Percentiles rank a stretch among this genome's conserved stretches.
Conservation (phyloP, 2,888 invertebrate species). For the Nomada fucata region DNA sequence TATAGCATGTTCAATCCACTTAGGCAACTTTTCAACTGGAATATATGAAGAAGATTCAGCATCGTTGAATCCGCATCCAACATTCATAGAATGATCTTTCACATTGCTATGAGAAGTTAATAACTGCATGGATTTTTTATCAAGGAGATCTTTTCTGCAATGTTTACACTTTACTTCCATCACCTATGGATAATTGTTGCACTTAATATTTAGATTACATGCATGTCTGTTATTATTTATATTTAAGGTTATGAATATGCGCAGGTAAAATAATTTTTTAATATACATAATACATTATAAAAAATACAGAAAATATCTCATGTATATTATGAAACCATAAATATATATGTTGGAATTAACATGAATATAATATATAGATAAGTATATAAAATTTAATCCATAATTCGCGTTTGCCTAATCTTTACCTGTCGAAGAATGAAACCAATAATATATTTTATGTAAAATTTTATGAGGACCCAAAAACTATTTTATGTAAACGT, state of each 20-base stretch:
- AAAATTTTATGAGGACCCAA: not conserved
- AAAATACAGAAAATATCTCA: not conserved
- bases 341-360: not conserved
- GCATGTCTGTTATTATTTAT: not conserved
- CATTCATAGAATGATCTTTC: constrained; percentile 34
- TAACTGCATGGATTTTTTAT: constrained; percentile 34
- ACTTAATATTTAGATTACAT: constrained; percentile 16
- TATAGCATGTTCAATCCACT: constrained; percentile 60
- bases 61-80: constrained; percentile 41
- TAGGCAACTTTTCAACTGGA: constrained; percentile 57
- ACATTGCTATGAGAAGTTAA: constrained; percentile 56
- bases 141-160: constrained; percentile 61
- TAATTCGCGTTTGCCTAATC: not conserved
- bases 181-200: constrained; percentile 13
- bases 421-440: not conserved
- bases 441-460: not conserved
- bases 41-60: constrained; percentile 58
- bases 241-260: constrained; percentile 18
- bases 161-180: constrained; percentile 64
- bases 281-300: not conserved
- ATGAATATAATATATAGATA: not conserved
- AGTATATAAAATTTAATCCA: not conserved
- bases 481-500: not conserved
- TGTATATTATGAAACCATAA: not conserved
- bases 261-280: not conserved